Conservation (phyloP, 2,113 vertebrate species). For the Chaetura pelagica region DNA sequence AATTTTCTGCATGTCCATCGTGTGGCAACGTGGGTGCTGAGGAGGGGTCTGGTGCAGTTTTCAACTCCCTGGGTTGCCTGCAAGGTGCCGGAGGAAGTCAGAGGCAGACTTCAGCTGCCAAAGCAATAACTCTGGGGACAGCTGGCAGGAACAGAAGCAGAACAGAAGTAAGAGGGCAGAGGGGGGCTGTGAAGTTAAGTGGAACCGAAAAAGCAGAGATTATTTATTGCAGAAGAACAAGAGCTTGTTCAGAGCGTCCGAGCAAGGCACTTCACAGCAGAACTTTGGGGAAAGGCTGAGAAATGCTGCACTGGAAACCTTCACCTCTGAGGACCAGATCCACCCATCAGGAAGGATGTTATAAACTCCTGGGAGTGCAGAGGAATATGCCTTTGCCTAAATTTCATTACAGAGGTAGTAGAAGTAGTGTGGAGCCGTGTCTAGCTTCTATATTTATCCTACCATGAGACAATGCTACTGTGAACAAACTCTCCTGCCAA, state of each 20-base stretch:
- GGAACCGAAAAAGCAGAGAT: neutral
- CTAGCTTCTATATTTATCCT: neutral
- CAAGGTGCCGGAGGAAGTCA: fast-evolving
- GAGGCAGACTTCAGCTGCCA: neutral
- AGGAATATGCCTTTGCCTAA: neutral
- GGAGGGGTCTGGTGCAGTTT: neutral
- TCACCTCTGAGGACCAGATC: neutral
- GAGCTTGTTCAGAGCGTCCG: neutral
- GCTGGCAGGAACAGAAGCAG: neutral
- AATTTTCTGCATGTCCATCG: neutral
- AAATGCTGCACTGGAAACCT: neutral
- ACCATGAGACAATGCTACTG: neutral
- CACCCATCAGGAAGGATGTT: neutral
- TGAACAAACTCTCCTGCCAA: neutral
- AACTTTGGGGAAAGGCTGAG: neutral
- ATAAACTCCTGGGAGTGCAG: neutral
- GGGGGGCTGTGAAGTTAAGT: neutral
- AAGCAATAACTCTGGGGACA: neutral
- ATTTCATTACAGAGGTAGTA: neutral
- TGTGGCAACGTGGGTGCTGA: fast-evolving
- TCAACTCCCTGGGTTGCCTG: neutral
- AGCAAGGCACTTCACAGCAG: neutral
- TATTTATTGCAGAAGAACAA: neutral
- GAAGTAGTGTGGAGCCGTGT: neutral
- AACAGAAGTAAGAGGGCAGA: neutral